Evolutionary conservation across 2,797 vertebrate genomes (phyloP).

Genomic region (Iguana delicatissima): DNA sequence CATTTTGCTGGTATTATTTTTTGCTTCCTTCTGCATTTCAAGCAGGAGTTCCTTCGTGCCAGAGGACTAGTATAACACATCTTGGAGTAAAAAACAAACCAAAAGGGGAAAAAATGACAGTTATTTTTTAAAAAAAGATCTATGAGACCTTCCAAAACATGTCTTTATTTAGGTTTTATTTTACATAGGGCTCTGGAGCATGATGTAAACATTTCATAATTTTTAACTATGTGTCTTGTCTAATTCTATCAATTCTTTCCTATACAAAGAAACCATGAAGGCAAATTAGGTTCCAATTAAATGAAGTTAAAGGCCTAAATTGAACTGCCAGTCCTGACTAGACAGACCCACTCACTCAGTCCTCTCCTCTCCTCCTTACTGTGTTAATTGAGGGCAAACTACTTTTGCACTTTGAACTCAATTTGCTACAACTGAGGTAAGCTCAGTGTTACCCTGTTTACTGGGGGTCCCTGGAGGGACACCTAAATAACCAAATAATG

Average conservation of each 20-base stretch:
- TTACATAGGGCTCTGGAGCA: conserved; percentile 2
- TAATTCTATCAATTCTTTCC: not conserved
- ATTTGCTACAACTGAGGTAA: too few relatives aligned
- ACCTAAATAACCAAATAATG: too few relatives aligned
- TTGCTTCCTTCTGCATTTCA: not conserved
- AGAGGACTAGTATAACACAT: not conserved
- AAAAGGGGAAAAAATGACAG: not conserved
- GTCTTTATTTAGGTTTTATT: not conserved
- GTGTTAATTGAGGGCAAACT: too few relatives aligned
- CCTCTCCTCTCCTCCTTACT: too few relatives aligned
- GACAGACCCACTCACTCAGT: too few relatives aligned
- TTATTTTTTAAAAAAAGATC: not conserved
- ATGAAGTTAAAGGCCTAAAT: not conserved
- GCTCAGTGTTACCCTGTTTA: too few relatives aligned
- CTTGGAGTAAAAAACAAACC: not conserved
- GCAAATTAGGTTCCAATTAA: not conserved
- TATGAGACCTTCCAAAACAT: not conserved
- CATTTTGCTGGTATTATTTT: not conserved
- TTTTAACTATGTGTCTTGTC: not conserved
- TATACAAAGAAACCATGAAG: not conserved
- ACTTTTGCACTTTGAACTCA: too few relatives aligned
- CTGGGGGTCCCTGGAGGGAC: too few relatives aligned
- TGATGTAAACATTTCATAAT: not conserved
- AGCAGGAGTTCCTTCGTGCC: not conserved
- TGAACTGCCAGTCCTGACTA: too few relatives aligned